Conservation (phyloP, 2,888 invertebrate species). For the Himalopsyche anomala region DNA sequence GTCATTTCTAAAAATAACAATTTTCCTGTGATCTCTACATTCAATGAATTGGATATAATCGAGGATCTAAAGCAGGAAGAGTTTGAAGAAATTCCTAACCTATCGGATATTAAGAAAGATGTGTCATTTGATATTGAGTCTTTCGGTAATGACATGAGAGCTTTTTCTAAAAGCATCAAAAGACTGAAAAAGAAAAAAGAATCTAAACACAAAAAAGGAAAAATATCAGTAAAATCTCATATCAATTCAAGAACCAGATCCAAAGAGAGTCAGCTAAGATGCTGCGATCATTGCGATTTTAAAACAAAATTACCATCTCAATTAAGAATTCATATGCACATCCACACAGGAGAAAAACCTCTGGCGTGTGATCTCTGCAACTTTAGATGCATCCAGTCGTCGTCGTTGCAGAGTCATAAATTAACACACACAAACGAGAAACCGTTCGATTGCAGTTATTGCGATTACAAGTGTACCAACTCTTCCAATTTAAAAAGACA, state of each 20-base stretch:
- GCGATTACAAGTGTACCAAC: slow-evolving; percentile 62
- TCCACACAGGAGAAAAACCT: slow-evolving; percentile 61
- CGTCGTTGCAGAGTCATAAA: slow-evolving; percentile 57
- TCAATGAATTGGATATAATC: slow-evolving; percentile 14
- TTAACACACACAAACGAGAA: slow-evolving; percentile 58
- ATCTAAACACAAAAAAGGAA: slow-evolving; percentile 37
- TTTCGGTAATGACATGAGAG: slow-evolving; percentile 44
- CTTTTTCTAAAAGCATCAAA: slow-evolving; percentile 47
- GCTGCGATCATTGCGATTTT: slow-evolving; percentile 55
- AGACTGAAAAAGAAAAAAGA: slow-evolving; percentile 37
- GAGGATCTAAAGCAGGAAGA: slow-evolving; percentile 54
- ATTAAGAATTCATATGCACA: slow-evolving; percentile 53
- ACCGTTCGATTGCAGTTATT: slow-evolving; percentile 57
- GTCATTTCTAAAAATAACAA: not conserved
- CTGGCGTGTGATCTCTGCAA: slow-evolving; percentile 58
- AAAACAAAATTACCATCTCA: slow-evolving; percentile 55
- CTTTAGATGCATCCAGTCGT: slow-evolving; percentile 58
- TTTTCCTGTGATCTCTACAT: not conserved
- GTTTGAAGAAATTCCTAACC: slow-evolving; percentile 23
- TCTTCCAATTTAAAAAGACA: slow-evolving; percentile 61
- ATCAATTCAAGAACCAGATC: not conserved
- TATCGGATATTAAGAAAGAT: not conserved
- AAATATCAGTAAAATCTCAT: slow-evolving; percentile 34
- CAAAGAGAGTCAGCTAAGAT: slow-evolving; percentile 42
- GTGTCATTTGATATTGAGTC: slow-evolving; percentile 44